Percentiles rank a stretch among this genome's conserved stretches.
phyloP scores from a whole-genome alignment of 2,113 vertebrate species.

The Microtus montanus region DNA sequence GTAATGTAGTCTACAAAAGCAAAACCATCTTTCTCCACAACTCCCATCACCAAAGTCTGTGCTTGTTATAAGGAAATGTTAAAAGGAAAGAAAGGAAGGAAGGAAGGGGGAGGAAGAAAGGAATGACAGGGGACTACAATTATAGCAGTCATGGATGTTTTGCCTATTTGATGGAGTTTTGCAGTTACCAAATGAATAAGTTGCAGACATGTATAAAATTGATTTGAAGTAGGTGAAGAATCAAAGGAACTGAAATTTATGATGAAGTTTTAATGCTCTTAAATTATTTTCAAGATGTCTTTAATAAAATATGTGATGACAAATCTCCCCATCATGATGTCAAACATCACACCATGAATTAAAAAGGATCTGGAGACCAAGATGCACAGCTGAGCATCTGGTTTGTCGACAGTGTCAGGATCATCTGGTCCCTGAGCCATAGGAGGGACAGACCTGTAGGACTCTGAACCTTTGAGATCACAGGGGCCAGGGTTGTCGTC shows the following conservation, averaged over 20 bases:
- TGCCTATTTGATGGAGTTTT: background rate
- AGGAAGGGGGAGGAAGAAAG: background rate
- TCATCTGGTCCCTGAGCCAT: background rate
- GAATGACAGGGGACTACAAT: background rate
- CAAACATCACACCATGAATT: background rate
- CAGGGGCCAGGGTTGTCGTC: background rate
- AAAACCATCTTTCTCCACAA: background rate
- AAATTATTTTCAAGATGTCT: background rate
- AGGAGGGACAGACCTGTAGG: background rate
- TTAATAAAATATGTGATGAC: conserved; percentile 8
- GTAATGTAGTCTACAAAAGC: background rate
- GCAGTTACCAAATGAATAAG: background rate
- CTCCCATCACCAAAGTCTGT: background rate
- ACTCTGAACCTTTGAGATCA: background rate
- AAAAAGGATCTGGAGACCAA: background rate
- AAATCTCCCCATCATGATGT: background rate
- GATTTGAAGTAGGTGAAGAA: background rate
- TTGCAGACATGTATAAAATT: background rate
- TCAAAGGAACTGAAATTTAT: background rate
- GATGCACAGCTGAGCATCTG: background rate
- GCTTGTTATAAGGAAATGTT: background rate
- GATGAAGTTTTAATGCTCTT: background rate
- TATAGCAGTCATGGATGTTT: background rate
- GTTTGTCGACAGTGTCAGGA: background rate
- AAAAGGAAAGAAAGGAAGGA: background rate